Percentiles rank a stretch among this genome's conserved stretches.
phyloP scores from a whole-genome alignment of 2,888 invertebrate genomes.

The Nebria salina region DNA sequence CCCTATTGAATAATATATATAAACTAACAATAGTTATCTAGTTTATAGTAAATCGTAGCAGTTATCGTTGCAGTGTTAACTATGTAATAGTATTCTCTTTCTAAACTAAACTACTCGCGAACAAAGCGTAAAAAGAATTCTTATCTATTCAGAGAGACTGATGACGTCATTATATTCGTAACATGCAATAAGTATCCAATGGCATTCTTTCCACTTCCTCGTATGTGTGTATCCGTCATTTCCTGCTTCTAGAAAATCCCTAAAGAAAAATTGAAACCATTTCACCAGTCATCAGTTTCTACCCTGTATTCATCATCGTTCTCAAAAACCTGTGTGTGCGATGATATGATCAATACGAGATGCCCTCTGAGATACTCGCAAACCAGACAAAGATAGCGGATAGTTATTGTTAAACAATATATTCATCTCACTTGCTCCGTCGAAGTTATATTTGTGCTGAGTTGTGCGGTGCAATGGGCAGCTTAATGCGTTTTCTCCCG shows the following conservation, averaged over 20 bases:
- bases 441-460: constrained; percentile 32
- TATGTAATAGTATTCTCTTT: constrained; percentile 3
- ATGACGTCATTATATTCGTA: constrained; percentile 39
- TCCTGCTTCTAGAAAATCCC: constrained; percentile 27
- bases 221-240: constrained; percentile 39
- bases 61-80: neutral
- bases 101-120: constrained; percentile 8
- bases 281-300: constrained; percentile 40
- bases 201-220: constrained; percentile 24
- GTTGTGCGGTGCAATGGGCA: constrained; percentile 23
- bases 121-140: constrained; percentile 5
- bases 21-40: neutral
- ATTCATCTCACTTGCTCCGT: neutral
- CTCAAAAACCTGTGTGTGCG: constrained; percentile 27
- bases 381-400: no score
- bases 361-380: no score
- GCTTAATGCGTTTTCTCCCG: constrained; percentile 28
- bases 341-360: constrained; percentile 30
- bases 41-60: neutral
- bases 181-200: constrained; percentile 37
- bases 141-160: constrained; percentile 43
- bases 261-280: constrained; percentile 42
- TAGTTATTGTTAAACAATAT: constrained; percentile 2
- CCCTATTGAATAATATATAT: neutral
- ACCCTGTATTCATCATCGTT: constrained; percentile 30